These are phyloP conservation scores for Lerema accius DNA, from an alignment of 1,140 invertebrate species.

Conservation along the genomic window DNA sequence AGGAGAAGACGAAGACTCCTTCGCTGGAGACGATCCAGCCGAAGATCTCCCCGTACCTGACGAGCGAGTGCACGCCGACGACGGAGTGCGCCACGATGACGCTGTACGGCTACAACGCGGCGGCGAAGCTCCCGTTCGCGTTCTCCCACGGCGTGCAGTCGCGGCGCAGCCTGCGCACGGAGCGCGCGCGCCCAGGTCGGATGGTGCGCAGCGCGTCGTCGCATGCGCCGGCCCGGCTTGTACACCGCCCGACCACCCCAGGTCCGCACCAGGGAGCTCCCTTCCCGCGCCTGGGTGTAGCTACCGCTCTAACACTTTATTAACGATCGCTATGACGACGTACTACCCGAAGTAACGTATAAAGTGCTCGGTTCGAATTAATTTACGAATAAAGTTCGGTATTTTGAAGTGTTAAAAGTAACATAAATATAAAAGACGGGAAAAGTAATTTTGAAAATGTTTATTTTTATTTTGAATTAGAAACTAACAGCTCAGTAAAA, in stretches of 20 bases:
- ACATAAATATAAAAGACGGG: no score
- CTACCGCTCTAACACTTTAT: no score
- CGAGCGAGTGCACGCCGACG: conserved; percentile 61
- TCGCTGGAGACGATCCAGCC: conserved; percentile 60
- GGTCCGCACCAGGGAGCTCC: conserved; percentile 64
- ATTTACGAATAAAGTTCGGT: no score
- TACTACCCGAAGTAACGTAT: no score
- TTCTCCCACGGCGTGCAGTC: conserved; percentile 65
- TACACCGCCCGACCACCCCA: conserved; percentile 59
- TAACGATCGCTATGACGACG: no score
- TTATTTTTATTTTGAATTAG: no score
- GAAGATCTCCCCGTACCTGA: conserved; percentile 72
- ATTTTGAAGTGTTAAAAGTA: no score
- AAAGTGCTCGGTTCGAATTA: no score
- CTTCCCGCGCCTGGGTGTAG: no score
- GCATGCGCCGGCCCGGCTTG: conserved; percentile 57
- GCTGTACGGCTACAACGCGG: conserved; percentile 78
- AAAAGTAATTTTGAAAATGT: no score
- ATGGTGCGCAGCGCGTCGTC: conserved; percentile 76
- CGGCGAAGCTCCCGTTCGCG: conserved; percentile 77
- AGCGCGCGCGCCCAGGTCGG: conserved; percentile 63
- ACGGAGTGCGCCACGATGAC: conserved; percentile 63
- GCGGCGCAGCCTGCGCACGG: conserved; percentile 41
- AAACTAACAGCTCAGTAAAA: no score
- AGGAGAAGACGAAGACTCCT: conserved; percentile 68